phyloP scores from a whole-genome alignment of 2,797 vertebrate genomes.

The Intellagama lesueurii region DNA sequence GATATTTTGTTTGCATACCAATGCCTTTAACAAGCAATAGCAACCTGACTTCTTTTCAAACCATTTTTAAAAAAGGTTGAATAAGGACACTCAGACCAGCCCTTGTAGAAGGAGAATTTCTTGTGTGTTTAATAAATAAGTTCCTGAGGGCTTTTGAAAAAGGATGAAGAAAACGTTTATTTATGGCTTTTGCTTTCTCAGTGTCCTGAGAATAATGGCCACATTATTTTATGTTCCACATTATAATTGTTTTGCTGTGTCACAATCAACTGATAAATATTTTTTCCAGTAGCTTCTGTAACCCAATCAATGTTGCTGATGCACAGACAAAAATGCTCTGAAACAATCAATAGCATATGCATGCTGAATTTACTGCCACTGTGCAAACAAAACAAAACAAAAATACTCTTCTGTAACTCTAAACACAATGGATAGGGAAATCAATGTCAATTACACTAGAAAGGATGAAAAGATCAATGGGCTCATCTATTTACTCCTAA shows the following conservation, averaged over 20 bases:
- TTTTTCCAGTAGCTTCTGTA: constrained; percentile 1
- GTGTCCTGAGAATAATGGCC: background rate
- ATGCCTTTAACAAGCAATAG: background rate
- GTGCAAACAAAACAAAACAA: background rate
- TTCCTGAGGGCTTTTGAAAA: background rate
- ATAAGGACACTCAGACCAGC: background rate
- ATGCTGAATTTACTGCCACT: constrained; percentile 21
- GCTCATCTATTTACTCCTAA: background rate
- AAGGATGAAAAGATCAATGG: constrained; percentile 2
- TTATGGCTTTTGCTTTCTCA: background rate
- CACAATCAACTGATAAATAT: background rate
- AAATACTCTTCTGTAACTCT: constrained; percentile 37
- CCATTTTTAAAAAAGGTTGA: background rate
- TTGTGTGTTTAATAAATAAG: background rate
- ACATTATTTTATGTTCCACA: background rate
- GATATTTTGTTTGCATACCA: background rate
- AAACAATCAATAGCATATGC: background rate
- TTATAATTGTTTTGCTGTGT: background rate
- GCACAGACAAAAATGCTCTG: constrained; percentile 21
- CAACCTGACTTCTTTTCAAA: background rate
- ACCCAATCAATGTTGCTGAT: constrained; percentile 20
- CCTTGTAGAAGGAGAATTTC: background rate
- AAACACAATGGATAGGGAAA: constrained; percentile 18
- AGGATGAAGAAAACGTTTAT: background rate
- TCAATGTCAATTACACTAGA: background rate